Conservation (phyloP, 2,797 vertebrate species). For the Acanthopagrus latus region DNA sequence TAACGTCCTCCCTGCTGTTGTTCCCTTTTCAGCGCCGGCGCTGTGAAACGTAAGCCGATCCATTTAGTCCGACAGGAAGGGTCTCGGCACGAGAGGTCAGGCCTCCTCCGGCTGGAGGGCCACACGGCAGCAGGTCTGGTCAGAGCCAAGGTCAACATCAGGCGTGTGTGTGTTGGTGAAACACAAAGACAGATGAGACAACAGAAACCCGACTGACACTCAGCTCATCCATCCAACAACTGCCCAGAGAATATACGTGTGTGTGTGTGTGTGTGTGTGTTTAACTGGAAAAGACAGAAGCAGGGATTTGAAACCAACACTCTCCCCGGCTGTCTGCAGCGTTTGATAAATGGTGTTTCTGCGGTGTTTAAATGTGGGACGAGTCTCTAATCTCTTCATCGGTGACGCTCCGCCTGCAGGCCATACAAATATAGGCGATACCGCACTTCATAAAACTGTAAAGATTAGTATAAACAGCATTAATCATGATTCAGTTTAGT, state of each 20-base stretch:
- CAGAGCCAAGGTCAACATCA: constrained; percentile 68
- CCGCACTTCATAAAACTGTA: not conserved
- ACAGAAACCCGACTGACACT: constrained; percentile 9
- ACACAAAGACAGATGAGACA: constrained; percentile 53
- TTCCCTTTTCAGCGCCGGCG: not conserved
- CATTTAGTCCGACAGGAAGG: constrained; percentile 54
- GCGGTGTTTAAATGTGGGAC: constrained; percentile 34
- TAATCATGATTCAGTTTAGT: constrained; percentile 46
- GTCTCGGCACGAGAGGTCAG: constrained; percentile 58
- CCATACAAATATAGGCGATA: constrained; percentile 15
- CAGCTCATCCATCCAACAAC: constrained; percentile 18
- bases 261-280: not conserved
- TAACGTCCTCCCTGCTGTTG: constrained; percentile 29
- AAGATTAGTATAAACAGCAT: constrained; percentile 40
- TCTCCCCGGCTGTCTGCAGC: not conserved
- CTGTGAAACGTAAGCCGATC: constrained; percentile 53
- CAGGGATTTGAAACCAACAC: not conserved
- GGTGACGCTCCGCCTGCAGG: constrained; percentile 49
- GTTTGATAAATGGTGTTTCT: constrained; percentile 33
- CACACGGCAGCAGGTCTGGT: constrained; percentile 55
- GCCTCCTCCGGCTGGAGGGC: constrained; percentile 49
- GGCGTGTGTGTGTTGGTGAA: constrained; percentile 37
- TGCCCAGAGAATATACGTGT: not conserved
- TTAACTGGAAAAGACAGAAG: not conserved
- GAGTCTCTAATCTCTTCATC: constrained; percentile 53